Evolutionary conservation across 2,797 vertebrate genomes (phyloP).

Genomic region (Catamblyrhynchus diadema): DNA sequence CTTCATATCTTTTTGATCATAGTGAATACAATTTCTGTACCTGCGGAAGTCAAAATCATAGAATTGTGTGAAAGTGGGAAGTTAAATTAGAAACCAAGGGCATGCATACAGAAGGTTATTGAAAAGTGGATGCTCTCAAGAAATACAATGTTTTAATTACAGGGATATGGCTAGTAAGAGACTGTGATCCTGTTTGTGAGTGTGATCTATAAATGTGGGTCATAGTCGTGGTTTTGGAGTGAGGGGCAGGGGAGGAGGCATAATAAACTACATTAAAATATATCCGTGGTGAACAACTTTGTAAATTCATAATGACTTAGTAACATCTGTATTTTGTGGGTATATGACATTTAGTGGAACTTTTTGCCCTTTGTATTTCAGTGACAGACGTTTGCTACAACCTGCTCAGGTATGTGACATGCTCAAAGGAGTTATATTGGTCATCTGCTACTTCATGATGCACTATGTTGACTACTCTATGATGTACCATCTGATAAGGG

Average conservation of each 20-base stretch:
- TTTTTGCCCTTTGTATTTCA: constrained; percentile 69
- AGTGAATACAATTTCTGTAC: not conserved
- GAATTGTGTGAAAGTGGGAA: not conserved
- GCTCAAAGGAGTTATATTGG: constrained; percentile 92
- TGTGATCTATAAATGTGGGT: not conserved
- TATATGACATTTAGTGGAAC: constrained; percentile 2
- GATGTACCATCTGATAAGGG: constrained; percentile 98
- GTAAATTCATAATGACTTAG: not conserved
- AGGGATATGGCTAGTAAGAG: not conserved
- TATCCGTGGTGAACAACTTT: not conserved
- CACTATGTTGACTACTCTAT: constrained; percentile 99
- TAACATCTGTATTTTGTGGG: not conserved
- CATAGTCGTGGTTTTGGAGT: not conserved
- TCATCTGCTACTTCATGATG: constrained; percentile 96
- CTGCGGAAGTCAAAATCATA: not conserved
- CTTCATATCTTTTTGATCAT: not conserved
- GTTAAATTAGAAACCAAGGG: not conserved
- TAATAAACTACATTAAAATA: not conserved
- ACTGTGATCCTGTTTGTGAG: not conserved
- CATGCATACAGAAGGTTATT: not conserved
- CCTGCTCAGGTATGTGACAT: constrained; percentile 96
- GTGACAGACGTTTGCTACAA: constrained; percentile 90
- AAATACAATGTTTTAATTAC: not conserved
- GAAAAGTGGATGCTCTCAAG: not conserved
- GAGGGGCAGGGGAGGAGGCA: not conserved